Evolutionary conservation across 2,888 invertebrate species (phyloP).

Genomic region (Onchidella celtica): DNA sequence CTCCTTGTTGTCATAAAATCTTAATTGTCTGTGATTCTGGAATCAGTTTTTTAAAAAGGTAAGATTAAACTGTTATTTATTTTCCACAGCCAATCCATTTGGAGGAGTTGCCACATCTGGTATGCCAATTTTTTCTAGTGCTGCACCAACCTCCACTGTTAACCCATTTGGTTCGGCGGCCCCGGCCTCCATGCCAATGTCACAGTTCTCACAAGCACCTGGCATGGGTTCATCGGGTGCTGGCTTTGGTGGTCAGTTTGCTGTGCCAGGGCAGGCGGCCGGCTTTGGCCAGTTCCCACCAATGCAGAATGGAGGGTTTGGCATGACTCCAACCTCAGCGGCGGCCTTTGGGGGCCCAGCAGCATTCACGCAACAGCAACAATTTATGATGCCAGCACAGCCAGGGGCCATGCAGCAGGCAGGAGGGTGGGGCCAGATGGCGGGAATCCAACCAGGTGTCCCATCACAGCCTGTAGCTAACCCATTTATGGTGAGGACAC

Average conservation of each 20-base stretch:
- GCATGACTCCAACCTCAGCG: slow-evolving; percentile 40
- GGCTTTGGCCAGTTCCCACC: slow-evolving; percentile 56
- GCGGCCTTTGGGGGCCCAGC: slow-evolving; percentile 28
- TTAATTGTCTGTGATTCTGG: too few relatives aligned
- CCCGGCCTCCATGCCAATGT: background rate
- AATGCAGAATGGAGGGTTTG: slow-evolving; percentile 69
- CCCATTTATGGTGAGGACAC: slow-evolving; percentile 73
- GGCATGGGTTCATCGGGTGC: slow-evolving; percentile 5
- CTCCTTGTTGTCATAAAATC: too few relatives aligned
- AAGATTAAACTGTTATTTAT: too few relatives aligned
- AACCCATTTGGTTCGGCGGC: slow-evolving; percentile 61
- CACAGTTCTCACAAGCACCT: slow-evolving; percentile 12
- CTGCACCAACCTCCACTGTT: slow-evolving; percentile 44
- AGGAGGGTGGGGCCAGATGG: slow-evolving; percentile 50
- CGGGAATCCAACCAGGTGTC: slow-evolving; percentile 28
- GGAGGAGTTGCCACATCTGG: slow-evolving; percentile 52
- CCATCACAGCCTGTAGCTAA: slow-evolving; percentile 59
- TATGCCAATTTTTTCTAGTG: slow-evolving; percentile 37
- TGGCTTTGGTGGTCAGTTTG: slow-evolving; percentile 48
- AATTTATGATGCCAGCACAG: slow-evolving; percentile 53
- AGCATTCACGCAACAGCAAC: slow-evolving; percentile 50
- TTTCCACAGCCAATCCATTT: slow-evolving; percentile 63
- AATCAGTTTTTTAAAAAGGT: too few relatives aligned
- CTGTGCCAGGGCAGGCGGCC: slow-evolving; percentile 42
- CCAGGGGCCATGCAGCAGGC: slow-evolving; percentile 36